Evolutionary conservation across 2,113 vertebrate genomes (phyloP).

Genomic region (Mesembrinibis cayennensis): DNA sequence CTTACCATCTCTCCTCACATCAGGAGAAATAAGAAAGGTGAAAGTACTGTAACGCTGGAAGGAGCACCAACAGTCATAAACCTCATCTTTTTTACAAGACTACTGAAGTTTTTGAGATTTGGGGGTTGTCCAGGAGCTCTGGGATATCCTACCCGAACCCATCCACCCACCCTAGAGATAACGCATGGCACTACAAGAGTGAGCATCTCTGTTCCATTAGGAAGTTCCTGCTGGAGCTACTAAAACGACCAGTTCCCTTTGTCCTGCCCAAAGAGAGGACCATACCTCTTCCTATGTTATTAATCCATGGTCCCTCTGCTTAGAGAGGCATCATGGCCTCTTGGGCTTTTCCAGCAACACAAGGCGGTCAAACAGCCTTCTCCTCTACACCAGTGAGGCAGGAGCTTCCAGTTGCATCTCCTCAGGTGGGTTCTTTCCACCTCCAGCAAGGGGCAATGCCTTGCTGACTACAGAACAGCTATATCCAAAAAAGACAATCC

Average conservation of each 20-base stretch:
- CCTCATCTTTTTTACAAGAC: not conserved
- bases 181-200: not conserved
- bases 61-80: not conserved
- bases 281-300: not conserved
- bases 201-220: not conserved
- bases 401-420: not conserved
- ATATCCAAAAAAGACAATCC: not conserved
- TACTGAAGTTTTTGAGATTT: not conserved
- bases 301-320: not conserved
- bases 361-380: not conserved
- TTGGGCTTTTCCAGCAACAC: not conserved
- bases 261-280: not conserved
- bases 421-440: not conserved
- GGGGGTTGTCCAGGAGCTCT: not conserved
- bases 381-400: not conserved
- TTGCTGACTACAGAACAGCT: not conserved
- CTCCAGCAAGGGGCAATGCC: rapidly evolving
- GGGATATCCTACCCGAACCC: not conserved
- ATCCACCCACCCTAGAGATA: not conserved
- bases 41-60: not conserved
- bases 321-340: not conserved
- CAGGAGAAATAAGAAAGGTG: not conserved
- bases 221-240: not conserved
- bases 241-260: not conserved
- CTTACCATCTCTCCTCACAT: not conserved